A percentile compares a stretch with the other conserved stretches of the same genome.
Evolutionary conservation across 2,797 vertebrate genomes (phyloP).

Genomic region (Apogon talboti): DNA sequence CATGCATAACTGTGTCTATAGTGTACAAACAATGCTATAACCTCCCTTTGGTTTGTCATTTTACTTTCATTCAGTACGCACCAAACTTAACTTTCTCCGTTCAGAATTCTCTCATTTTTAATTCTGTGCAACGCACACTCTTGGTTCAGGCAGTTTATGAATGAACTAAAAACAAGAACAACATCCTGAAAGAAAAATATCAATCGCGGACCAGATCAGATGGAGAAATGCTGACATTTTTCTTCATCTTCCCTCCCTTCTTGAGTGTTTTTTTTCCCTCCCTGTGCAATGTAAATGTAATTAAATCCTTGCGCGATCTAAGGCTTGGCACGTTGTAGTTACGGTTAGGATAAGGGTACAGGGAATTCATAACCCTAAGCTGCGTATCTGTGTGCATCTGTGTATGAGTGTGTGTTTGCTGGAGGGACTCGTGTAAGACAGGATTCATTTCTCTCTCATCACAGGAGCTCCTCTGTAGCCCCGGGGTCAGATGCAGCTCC

Average conservation of each 20-base stretch:
- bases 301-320: not conserved
- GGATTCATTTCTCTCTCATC: slow-evolving; percentile 53
- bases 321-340: not conserved
- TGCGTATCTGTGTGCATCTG: slow-evolving; percentile 1
- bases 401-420: slow-evolving; percentile 13
- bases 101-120: not conserved
- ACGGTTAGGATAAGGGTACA: not conserved
- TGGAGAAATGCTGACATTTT: too few relatives aligned
- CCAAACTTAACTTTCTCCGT: not conserved
- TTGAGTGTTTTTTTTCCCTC: too few relatives aligned
- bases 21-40: too few relatives aligned
- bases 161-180: not conserved
- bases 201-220: too few relatives aligned
- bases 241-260: not conserved
- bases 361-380: not conserved
- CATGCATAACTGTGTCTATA: too few relatives aligned
- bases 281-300: slow-evolving; percentile 2
- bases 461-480: slow-evolving; percentile 54
- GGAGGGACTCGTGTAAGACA: slow-evolving; percentile 46
- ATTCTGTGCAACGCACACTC: not conserved
- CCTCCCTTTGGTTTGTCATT: too few relatives aligned
- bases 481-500: slow-evolving; percentile 52
- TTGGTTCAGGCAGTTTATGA: not conserved
- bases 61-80: not conserved
- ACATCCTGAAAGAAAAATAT: not conserved